A percentile compares a stretch with the other conserved stretches of the same genome.
These are phyloP conservation scores for Nudaria mundana DNA, from an alignment of 2,888 invertebrate genomes.

Conservation along the genomic window DNA sequence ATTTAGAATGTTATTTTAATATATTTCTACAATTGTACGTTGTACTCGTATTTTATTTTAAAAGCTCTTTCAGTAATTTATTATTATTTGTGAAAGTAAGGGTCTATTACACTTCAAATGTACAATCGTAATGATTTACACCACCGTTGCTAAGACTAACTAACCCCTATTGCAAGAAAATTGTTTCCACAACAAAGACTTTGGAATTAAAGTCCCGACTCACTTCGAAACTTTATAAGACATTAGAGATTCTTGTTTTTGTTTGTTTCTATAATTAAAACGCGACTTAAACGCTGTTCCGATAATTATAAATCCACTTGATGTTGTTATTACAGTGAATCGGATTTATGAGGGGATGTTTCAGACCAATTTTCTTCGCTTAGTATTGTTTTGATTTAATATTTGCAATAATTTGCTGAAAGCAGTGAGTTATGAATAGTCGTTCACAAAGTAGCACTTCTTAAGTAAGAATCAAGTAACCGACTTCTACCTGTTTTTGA, in stretches of 20 bases:
- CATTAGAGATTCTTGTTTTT: conserved; percentile 63
- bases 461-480: no score
- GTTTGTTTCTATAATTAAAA: conserved; percentile 76
- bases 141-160: conserved; percentile 27
- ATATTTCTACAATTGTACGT: background rate
- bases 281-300: conserved; percentile 61
- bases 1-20: background rate
- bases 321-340: conserved; percentile 53
- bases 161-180: conserved; percentile 37
- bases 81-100: conserved; percentile 14
- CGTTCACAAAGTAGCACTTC: no score
- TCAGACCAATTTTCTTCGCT: conserved; percentile 35
- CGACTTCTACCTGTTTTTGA: no score
- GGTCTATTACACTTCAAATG: conserved; percentile 23
- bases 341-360: conserved; percentile 49
- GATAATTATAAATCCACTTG: conserved; percentile 66
- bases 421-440: no score
- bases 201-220: conserved; percentile 51
- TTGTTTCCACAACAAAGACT: conserved; percentile 49
- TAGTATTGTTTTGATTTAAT: conserved; percentile 34
- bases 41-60: background rate
- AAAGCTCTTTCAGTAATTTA: conserved; percentile 2
- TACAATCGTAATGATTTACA: conserved; percentile 32
- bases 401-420: conserved; percentile 7
- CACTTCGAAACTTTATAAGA: conserved; percentile 56